A percentile compares a stretch with the other conserved stretches of the same genome.
Conservation (phyloP, 2,888 invertebrate genomes). For the Didymodactylos carnosus region DNA sequence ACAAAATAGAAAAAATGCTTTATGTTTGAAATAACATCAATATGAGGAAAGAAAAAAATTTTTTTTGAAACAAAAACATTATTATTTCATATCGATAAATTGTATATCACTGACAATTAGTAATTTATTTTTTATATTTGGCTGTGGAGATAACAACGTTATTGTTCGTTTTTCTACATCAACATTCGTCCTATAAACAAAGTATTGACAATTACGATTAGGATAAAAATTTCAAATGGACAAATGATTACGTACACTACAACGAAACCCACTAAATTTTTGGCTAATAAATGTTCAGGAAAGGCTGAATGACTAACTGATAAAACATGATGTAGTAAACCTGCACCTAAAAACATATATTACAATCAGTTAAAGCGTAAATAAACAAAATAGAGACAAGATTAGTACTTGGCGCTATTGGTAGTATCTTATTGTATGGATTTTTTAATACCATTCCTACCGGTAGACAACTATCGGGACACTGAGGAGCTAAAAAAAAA, state of each 20-base stretch:
- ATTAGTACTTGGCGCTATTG: background rate
- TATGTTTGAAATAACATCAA: too few species aligned
- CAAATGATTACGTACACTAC: background rate
- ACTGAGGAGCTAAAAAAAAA: constrained; percentile 2
- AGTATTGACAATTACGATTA: background rate
- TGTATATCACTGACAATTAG: constrained; percentile 70
- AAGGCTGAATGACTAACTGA: constrained; percentile 5
- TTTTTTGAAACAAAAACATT: background rate
- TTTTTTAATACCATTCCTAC: constrained; percentile 12
- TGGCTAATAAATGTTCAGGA: background rate
- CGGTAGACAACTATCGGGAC: constrained; percentile 10
- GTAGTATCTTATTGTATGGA: constrained; percentile 6
- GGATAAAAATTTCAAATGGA: background rate
- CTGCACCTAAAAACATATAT: background rate
- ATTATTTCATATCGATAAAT: constrained; percentile 54
- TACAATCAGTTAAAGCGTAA: too few species aligned
- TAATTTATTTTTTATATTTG: constrained; percentile 64
- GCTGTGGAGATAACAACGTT: constrained; percentile 76
- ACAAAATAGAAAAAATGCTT: too few species aligned
- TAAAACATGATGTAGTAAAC: constrained; percentile 10
- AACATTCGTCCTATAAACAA: constrained; percentile 54
- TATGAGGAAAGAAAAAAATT: constrained; percentile 7
- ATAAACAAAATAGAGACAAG: too few species aligned
- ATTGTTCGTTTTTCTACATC: constrained; percentile 66
- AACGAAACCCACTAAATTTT: background rate